These are phyloP conservation scores for Agrotis clavis DNA, from an alignment of 2,888 invertebrate genomes.

Conservation along the genomic window DNA sequence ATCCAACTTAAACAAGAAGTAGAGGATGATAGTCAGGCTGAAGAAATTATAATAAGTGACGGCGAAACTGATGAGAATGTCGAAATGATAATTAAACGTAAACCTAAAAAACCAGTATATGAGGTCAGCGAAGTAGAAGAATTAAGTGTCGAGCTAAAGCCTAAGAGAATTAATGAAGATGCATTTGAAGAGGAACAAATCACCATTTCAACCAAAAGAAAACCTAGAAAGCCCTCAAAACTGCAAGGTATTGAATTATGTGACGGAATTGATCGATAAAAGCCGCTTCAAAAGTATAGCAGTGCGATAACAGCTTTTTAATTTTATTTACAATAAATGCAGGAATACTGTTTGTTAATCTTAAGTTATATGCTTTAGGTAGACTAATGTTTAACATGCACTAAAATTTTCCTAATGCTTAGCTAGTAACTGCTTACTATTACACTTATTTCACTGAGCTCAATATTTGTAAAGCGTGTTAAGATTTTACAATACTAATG, in stretches of 20 bases:
- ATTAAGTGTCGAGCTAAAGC: slow-evolving; percentile 91
- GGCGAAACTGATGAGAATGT: slow-evolving; percentile 91
- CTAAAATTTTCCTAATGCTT: background rate
- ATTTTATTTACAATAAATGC: slow-evolving; percentile 10
- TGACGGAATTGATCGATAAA: slow-evolving; percentile 2
- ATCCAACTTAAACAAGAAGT: slow-evolving; percentile 92
- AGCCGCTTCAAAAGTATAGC: slow-evolving; percentile 27
- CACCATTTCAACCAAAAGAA: slow-evolving; percentile 93
- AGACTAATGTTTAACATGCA: background rate
- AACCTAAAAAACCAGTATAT: slow-evolving; percentile 90
- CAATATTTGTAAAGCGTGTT: slow-evolving; percentile 1
- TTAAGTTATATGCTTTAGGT: slow-evolving; percentile 12
- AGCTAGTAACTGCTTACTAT: background rate
- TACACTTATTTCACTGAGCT: slow-evolving; percentile 2
- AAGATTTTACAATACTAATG: background rate
- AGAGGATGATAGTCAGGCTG: slow-evolving; percentile 92
- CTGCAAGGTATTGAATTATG: slow-evolving; percentile 91
- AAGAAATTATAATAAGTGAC: slow-evolving; percentile 93
- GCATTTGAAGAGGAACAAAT: slow-evolving; percentile 93
- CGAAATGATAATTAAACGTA: slow-evolving; percentile 88
- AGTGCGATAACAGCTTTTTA: slow-evolving; percentile 9
- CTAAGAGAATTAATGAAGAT: slow-evolving; percentile 82
- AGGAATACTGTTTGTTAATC: background rate
- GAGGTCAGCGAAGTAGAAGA: slow-evolving; percentile 92
- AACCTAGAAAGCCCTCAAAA: slow-evolving; percentile 92